Conservation (phyloP, 2,113 vertebrate species). For the Gallinago jamesoni region DNA sequence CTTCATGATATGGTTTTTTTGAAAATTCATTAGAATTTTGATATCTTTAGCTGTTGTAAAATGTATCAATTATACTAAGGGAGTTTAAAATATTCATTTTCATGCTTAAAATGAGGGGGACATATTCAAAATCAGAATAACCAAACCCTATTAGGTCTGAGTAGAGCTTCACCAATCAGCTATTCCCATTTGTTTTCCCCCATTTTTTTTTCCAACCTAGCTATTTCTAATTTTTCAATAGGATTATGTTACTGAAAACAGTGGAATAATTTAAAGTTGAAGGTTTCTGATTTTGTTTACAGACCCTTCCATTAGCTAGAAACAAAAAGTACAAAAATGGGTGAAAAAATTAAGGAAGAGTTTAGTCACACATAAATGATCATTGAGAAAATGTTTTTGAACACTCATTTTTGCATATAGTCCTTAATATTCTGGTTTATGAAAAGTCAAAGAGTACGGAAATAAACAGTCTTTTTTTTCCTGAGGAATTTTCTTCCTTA, state of each 20-base stretch:
- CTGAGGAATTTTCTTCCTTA: neutral
- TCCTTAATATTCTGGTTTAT: neutral
- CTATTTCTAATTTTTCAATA: neutral
- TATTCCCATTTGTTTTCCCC: neutral
- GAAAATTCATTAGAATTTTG: neutral
- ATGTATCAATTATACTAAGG: neutral
- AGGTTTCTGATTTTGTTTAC: neutral
- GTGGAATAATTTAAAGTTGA: neutral
- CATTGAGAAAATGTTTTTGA: neutral
- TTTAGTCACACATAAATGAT: neutral
- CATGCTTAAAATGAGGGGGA: neutral
- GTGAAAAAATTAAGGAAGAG: neutral
- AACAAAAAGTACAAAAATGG: neutral
- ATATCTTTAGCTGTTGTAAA: neutral
- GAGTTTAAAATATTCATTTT: neutral
- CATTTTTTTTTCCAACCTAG: neutral
- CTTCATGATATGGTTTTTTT: accelerated
- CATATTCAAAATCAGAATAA: neutral
- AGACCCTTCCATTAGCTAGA: neutral
- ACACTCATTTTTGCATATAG: neutral
- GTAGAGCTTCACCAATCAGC: neutral
- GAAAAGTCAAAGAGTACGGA: neutral
- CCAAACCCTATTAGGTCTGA: neutral
- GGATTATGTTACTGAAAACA: neutral
- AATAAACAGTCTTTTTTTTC: neutral